Percentiles rank a stretch among this genome's conserved stretches.
Evolutionary conservation across 1,140 invertebrate genomes (phyloP).

Genomic region (Atta texana): DNA sequence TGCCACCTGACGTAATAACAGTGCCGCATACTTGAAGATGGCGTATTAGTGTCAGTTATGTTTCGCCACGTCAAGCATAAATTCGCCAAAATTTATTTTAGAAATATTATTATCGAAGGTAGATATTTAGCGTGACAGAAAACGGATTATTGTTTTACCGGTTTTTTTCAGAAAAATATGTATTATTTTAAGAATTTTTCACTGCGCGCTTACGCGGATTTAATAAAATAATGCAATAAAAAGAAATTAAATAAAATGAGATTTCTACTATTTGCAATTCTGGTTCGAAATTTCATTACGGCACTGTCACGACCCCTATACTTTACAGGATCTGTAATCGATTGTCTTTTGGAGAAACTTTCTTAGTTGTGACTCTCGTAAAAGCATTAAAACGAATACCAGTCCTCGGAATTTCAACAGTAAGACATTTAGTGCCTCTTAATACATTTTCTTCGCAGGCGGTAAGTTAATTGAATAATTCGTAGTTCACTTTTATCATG

Average conservation of each 20-base stretch:
- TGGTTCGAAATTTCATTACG: not conserved
- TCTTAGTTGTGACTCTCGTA: slow-evolving; percentile 27
- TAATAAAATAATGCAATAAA: not conserved
- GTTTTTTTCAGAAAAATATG: not conserved
- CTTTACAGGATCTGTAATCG: slow-evolving; percentile 16
- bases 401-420: slow-evolving; percentile 46
- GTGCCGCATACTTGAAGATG: slow-evolving; percentile 3
- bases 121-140: not conserved
- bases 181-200: not conserved
- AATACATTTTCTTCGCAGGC: slow-evolving; percentile 35
- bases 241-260: not conserved
- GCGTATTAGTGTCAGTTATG: slow-evolving; percentile 1
- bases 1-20: slow-evolving; percentile 52
- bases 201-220: not conserved
- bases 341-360: slow-evolving; percentile 42
- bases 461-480: slow-evolving; percentile 56
- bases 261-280: not conserved
- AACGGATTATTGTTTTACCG: not conserved
- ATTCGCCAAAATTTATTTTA: not conserved
- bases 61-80: not conserved
- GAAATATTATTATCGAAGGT: not conserved
- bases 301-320: slow-evolving; percentile 17
- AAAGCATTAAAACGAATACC: slow-evolving; percentile 28
- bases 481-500: slow-evolving; percentile 34
- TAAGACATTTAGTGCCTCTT: slow-evolving; percentile 53